phyloP scores from a whole-genome alignment of 2,113 vertebrate species.

The Mastomys natalensis region DNA sequence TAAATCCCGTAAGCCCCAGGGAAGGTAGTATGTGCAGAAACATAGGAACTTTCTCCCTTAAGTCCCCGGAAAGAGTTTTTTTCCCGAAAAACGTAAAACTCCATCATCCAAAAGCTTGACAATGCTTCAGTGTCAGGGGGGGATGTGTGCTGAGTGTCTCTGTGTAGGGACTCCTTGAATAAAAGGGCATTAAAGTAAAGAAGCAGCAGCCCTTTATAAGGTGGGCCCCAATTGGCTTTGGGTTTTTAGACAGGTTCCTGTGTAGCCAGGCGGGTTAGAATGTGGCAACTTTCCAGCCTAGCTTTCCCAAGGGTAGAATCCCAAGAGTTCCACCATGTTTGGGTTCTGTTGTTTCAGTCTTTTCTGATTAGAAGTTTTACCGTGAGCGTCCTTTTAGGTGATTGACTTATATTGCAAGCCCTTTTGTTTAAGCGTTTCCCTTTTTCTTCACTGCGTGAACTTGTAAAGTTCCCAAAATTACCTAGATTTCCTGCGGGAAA shows the following conservation, averaged over 20 bases:
- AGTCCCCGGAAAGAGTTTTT: constrained; percentile 52
- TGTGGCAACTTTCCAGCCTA: background rate
- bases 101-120: background rate
- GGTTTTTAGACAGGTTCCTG: background rate
- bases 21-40: constrained; percentile 7
- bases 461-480: constrained; percentile 28
- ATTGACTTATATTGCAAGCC: constrained; percentile 48
- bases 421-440: constrained; percentile 1
- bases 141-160: background rate
- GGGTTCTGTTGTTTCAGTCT: background rate
- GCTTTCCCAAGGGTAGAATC: background rate
- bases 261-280: background rate
- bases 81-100: constrained; percentile 39
- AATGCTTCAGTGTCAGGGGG: background rate
- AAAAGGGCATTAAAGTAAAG: background rate
- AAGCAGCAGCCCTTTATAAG: background rate
- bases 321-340: background rate
- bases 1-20: constrained; percentile 48
- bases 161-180: background rate
- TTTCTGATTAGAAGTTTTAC: constrained; percentile 54
- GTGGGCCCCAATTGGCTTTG: background rate
- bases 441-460: constrained; percentile 51
- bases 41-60: background rate
- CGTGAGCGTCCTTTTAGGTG: constrained; percentile 46
- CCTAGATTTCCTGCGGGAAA: constrained; percentile 30